Percentiles rank a stretch among this genome's conserved stretches.
phyloP scores from a whole-genome alignment of 2,113 vertebrate genomes.

The Paramisgurnus dabryanus region DNA sequence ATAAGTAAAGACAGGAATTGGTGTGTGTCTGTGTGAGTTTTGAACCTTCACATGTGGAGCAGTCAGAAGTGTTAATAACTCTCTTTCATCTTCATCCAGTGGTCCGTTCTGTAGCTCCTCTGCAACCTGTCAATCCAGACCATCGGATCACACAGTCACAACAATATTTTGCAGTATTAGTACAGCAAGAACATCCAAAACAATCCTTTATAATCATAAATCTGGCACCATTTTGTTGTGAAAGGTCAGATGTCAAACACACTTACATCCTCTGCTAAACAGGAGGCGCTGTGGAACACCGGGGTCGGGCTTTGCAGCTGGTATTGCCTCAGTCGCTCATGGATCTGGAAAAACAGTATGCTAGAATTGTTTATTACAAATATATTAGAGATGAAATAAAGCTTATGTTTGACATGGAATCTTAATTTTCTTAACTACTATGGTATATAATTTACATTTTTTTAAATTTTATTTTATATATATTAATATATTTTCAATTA shows the following conservation, averaged over 20 bases:
- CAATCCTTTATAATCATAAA: not conserved
- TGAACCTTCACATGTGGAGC: slow-evolving; percentile 90
- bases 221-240: not conserved
- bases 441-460: too few species aligned
- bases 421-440: too few species aligned
- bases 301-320: slow-evolving; percentile 87
- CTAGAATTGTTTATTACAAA: not conserved
- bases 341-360: slow-evolving; percentile 77
- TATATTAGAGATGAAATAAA: not conserved
- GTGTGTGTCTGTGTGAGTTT: not conserved
- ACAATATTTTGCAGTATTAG: not conserved
- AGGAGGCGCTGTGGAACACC: slow-evolving; percentile 86
- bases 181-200: not conserved
- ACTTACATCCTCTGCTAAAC: slow-evolving; percentile 90
- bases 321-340: slow-evolving; percentile 89
- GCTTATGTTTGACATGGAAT: not conserved
- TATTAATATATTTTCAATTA: too few species aligned
- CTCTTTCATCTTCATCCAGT: slow-evolving; percentile 82
- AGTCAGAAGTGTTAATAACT: slow-evolving; percentile 86
- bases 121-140: slow-evolving; percentile 76
- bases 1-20: too few species aligned
- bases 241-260: slow-evolving; percentile 13
- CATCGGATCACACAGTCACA: slow-evolving; percentile 3
- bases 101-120: slow-evolving; percentile 87
- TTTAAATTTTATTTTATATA: too few species aligned